These are phyloP conservation scores for Yasuhikotakia modesta DNA, from an alignment of 2,797 vertebrate genomes.

Conservation along the genomic window DNA sequence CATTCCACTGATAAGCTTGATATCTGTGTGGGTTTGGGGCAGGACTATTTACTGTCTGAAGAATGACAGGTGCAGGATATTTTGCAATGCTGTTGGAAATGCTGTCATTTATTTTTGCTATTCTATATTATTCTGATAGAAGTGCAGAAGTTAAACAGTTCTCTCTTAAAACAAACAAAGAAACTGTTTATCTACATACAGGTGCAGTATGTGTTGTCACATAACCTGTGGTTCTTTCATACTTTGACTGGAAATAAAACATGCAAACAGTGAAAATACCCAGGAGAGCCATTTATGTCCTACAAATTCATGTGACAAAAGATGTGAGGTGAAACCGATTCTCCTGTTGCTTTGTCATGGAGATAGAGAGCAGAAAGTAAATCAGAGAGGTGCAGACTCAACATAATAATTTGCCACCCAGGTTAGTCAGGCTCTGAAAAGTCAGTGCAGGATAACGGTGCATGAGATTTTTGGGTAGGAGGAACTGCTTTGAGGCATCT, in stretches of 20 bases:
- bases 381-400: background rate
- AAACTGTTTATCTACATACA: background rate
- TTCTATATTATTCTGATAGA: background rate
- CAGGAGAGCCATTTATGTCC: conserved; percentile 5
- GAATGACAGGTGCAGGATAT: too few relatives aligned
- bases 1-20: too few relatives aligned
- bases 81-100: too few relatives aligned
- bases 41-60: too few relatives aligned
- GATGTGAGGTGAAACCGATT: conserved; percentile 27
- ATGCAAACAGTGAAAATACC: background rate
- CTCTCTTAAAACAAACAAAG: background rate
- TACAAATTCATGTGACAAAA: conserved; percentile 33
- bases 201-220: background rate
- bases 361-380: conserved; percentile 5
- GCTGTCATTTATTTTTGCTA: background rate
- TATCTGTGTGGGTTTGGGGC: too few relatives aligned
- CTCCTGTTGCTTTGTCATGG: conserved; percentile 7
- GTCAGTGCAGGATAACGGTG: background rate
- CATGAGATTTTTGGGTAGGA: conserved; percentile 15
- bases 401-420: conserved; percentile 15
- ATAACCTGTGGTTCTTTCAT: background rate
- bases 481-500: conserved; percentile 21
- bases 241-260: conserved; percentile 26
- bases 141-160: background rate
- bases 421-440: conserved; percentile 22